These are phyloP conservation scores for Rhamphomyia laevipes DNA, from an alignment of 2,888 invertebrate genomes.

Conservation along the genomic window DNA sequence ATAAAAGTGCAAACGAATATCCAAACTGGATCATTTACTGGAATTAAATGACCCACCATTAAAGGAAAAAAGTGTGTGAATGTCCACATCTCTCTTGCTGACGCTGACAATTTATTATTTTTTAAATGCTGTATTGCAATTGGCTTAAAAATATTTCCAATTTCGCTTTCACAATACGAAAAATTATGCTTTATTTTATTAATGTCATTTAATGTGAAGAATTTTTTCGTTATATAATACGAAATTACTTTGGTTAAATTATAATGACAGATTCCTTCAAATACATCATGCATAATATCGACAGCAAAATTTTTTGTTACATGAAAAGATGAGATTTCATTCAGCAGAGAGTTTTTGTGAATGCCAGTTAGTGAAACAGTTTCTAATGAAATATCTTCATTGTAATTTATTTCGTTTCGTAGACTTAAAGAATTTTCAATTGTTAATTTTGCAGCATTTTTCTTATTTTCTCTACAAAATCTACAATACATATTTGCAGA, in stretches of 20 bases:
- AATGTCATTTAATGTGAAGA: constrained; percentile 9
- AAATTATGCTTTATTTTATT: constrained; percentile 4
- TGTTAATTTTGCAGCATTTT: neutral
- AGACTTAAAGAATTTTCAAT: constrained; percentile 4
- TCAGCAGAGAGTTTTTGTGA: constrained; percentile 6
- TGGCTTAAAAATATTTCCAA: neutral
- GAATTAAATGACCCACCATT: constrained; percentile 13
- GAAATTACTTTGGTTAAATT: constrained; percentile 9
- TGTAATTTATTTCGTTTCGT: constrained; percentile 4
- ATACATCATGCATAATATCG: too few species aligned
- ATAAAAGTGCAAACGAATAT: constrained; percentile 6
- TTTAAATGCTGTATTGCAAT: constrained; percentile 7
- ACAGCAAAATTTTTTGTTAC: too few species aligned
- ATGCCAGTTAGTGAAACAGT: neutral
- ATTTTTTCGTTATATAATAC: constrained; percentile 8
- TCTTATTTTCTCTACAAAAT: constrained; percentile 5
- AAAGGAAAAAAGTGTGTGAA: constrained; percentile 12
- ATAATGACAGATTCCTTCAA: constrained; percentile 7
- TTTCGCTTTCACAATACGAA: too few species aligned
- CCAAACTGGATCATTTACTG: constrained; percentile 11
- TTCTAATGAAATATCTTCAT: neutral
- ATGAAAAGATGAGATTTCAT: constrained; percentile 5
- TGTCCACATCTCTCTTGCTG: constrained; percentile 15
- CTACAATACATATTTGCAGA: constrained; percentile 7
- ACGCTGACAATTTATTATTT: constrained; percentile 9